Evolutionary conservation across 2,113 vertebrate species (phyloP).

Genomic region (Sinosuthora webbiana): DNA sequence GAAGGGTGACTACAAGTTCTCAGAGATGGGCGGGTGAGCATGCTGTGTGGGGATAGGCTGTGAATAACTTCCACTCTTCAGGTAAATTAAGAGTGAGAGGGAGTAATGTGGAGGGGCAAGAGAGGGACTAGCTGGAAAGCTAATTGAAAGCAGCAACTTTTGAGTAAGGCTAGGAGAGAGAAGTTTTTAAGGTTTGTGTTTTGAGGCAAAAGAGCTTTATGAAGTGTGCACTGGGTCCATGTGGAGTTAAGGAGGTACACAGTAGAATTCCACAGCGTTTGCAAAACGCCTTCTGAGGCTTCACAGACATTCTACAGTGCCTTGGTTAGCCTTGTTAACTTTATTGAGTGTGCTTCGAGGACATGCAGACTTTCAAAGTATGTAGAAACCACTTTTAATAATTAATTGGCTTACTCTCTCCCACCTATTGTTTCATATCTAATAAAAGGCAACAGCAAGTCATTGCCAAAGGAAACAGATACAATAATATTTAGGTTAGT

Average conservation of each 20-base stretch:
- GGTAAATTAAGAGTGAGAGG: not conserved
- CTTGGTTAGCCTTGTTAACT: slow-evolving; percentile 10
- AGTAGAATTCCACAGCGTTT: not conserved
- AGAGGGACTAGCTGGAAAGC: not conserved
- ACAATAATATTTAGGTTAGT: not conserved
- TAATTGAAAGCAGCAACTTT: slow-evolving; percentile 1
- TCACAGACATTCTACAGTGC: not conserved
- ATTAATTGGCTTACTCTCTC: slow-evolving; percentile 14
- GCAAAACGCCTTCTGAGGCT: not conserved
- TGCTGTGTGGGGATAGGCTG: not conserved
- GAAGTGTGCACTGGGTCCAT: slow-evolving; percentile 15
- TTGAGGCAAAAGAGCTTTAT: not conserved
- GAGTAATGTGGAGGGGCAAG: not conserved
- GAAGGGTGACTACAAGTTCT: not conserved
- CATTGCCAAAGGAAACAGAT: slow-evolving; percentile 2
- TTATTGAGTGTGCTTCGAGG: slow-evolving; percentile 31
- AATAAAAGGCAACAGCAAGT: not conserved
- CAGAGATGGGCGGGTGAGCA: not conserved
- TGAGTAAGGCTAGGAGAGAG: not conserved
- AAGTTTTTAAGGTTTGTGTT: not conserved
- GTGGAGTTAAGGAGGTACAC: not conserved
- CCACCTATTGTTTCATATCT: not conserved
- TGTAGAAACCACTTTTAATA: slow-evolving; percentile 11
- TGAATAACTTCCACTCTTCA: not conserved
- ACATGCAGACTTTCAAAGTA: slow-evolving; percentile 4